Conservation (phyloP, 2,113 vertebrate genomes). For the Xiphias gladius region DNA sequence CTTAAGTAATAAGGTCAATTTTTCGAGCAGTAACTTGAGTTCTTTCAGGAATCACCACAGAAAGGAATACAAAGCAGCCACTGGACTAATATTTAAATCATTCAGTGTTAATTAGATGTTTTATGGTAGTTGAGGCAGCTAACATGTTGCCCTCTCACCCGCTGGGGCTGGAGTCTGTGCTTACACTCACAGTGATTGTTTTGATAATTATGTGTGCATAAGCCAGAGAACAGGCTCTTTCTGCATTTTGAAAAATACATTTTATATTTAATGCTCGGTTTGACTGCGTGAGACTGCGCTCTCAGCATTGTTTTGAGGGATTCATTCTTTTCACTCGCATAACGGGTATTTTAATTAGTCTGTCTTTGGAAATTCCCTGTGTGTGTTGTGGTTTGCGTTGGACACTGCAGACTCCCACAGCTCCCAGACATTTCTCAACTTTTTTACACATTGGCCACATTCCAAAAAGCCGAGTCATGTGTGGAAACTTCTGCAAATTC, state of each 20-base stretch:
- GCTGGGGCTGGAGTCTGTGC: slow-evolving; percentile 46
- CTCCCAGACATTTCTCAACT: slow-evolving; percentile 62
- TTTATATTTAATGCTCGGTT: slow-evolving; percentile 31
- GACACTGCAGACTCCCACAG: slow-evolving; percentile 59
- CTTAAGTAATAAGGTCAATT: not conserved
- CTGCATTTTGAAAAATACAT: slow-evolving; percentile 42
- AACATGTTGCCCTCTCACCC: slow-evolving; percentile 66
- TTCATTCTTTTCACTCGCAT: slow-evolving; percentile 65
- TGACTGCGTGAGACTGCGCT: slow-evolving; percentile 2
- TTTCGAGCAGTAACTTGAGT: not conserved
- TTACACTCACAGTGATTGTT: slow-evolving; percentile 46
- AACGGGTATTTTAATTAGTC: slow-evolving; percentile 75
- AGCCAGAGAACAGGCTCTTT: slow-evolving; percentile 35
- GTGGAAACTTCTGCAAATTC: slow-evolving; percentile 54
- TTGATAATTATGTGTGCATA: slow-evolving; percentile 61
- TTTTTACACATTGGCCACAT: slow-evolving; percentile 28
- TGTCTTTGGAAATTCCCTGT: slow-evolving; percentile 70
- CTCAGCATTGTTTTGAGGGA: slow-evolving; percentile 60
- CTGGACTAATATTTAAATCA: slow-evolving; percentile 48
- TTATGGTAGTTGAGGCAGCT: slow-evolving; percentile 42
- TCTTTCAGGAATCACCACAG: not conserved
- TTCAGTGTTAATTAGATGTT: slow-evolving; percentile 64
- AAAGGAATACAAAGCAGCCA: slow-evolving; percentile 28
- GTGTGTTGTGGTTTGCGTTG: slow-evolving; percentile 71
- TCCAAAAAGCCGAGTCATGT: slow-evolving; percentile 58